Base-by-base conservation (phyloP, 1,140 invertebrate species). In the Zaprionus tsacasi region DNA sequence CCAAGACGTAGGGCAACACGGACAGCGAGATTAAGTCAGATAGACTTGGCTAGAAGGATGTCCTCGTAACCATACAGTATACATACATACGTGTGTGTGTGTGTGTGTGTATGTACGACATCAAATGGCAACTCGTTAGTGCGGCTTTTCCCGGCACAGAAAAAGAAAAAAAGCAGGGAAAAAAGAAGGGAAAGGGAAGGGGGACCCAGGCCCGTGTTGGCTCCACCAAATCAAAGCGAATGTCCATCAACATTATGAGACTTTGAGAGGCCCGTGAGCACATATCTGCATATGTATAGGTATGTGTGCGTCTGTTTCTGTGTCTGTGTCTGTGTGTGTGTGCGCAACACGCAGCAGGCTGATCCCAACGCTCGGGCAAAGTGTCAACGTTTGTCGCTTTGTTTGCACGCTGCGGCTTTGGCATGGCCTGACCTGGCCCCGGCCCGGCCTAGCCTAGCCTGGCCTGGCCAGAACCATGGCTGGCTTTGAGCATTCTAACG, bases 221-320 rank as follows among this genome's bases (percentile, higher is more conserved):
- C 27, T 15, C 43, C 27, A 70, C 68, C 77, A 85, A 89, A 89
- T 89, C 85, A 89, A 89, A 89, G 86, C 72, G 81, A 85, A 72
- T 89, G 85, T 90, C 85, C 86, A 79, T 89, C 85, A 89, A 76
- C 86, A 79, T 89, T 89, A 89, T 81, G 85, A 68, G 85, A 76
- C 70, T 79, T 74, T 80, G 63, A 78, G 38, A 68, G 57, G 70
- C 57, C 33, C 67, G 43, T 59, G 43, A 70, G 52, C 45, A 60
- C 50, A 76, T 27, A 65, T 15, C 45, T 25, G 59, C 15, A 40
- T 15, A 1, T 45, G n/a, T 10, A 8, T 15, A 10, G 2, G 40
- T 15, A 10, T 45, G 36, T 12, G 10, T 38, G 11, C 13, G 40
- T 8, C 6, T 38, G 40, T 8, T 7, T 15, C 0, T 45, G 40